Percentiles rank a stretch among this genome's conserved stretches.
Evolutionary conservation across 53 echinoderm and acorn worm species (phyloP).

Genomic region (Hippasteria phrygiana): DNA sequence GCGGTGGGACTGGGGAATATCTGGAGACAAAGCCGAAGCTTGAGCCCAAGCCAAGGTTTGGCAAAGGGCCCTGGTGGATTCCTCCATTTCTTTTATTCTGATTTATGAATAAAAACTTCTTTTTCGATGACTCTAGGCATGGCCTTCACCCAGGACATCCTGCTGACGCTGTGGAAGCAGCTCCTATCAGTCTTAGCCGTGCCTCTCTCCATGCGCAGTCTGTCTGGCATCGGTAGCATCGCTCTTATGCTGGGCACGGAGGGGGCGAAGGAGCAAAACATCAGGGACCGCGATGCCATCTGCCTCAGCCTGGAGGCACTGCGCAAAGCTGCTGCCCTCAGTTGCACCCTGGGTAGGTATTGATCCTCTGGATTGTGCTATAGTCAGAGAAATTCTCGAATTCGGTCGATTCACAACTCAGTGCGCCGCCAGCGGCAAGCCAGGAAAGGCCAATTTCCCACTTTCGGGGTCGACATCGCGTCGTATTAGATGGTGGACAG

Average conservation of each 20-base stretch:
- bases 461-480: too few species aligned
- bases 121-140: conserved; percentile 77
- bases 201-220: conserved; percentile 81
- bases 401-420: too few species aligned
- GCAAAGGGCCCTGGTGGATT: too few species aligned
- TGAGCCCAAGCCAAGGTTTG: too few species aligned
- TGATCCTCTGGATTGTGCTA: neutral
- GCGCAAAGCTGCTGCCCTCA: conserved; percentile 91
- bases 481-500: too few species aligned
- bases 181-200: conserved; percentile 87
- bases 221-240: conserved; percentile 76
- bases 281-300: conserved; percentile 85
- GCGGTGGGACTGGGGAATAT: too few species aligned
- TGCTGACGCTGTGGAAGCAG: conserved; percentile 89
- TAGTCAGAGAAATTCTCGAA: too few species aligned
- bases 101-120: too few species aligned
- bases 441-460: too few species aligned
- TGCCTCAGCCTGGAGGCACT: conserved; percentile 94
- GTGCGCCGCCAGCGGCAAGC: too few species aligned
- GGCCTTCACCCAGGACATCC: conserved; percentile 81
- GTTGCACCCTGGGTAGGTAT: conserved; percentile 90
- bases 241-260: conserved; percentile 86
- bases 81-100: too few species aligned
- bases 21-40: too few species aligned
- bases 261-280: conserved; percentile 85